These are phyloP conservation scores for Ephydatia muelleri DNA, from an alignment of 37 sponge, comb jelly and placozoan genomes.

Conservation along the genomic window DNA sequence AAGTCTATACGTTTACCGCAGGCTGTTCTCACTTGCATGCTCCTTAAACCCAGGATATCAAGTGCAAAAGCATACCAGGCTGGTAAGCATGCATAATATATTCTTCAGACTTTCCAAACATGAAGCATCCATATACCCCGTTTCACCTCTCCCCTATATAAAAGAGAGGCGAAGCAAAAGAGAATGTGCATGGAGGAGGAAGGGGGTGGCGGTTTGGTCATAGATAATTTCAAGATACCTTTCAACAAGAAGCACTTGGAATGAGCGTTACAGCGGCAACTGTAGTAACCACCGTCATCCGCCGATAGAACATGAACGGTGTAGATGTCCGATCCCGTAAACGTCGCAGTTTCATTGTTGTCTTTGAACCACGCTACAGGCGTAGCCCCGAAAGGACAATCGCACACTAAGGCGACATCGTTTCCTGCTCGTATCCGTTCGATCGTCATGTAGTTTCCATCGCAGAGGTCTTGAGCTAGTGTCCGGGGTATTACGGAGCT, in stretches of 20 bases:
- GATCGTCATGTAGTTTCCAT: neutral
- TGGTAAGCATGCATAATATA: too few species aligned
- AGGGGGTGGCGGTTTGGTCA: too few species aligned
- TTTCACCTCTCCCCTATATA: too few species aligned
- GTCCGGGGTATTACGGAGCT: neutral
- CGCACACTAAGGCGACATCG: neutral
- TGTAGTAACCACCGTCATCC: neutral
- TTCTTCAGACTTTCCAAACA: too few species aligned
- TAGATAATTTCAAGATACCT: too few species aligned
- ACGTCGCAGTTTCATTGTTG: neutral
- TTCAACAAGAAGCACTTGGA: neutral
- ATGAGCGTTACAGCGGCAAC: neutral
- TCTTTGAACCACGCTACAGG: neutral
- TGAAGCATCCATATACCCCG: too few species aligned
- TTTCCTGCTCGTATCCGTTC: neutral
- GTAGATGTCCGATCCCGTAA: neutral
- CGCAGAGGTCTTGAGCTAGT: neutral
- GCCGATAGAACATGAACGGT: neutral
- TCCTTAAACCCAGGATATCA: too few species aligned
- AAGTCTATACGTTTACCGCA: too few species aligned
- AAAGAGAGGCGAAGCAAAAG: neutral
- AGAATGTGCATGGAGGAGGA: neutral
- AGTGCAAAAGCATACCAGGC: too few species aligned
- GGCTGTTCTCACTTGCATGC: too few species aligned
- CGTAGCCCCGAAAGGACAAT: neutral